phyloP scores from a whole-genome alignment of 2,888 invertebrate species.

The Oxycera nigricornis region DNA sequence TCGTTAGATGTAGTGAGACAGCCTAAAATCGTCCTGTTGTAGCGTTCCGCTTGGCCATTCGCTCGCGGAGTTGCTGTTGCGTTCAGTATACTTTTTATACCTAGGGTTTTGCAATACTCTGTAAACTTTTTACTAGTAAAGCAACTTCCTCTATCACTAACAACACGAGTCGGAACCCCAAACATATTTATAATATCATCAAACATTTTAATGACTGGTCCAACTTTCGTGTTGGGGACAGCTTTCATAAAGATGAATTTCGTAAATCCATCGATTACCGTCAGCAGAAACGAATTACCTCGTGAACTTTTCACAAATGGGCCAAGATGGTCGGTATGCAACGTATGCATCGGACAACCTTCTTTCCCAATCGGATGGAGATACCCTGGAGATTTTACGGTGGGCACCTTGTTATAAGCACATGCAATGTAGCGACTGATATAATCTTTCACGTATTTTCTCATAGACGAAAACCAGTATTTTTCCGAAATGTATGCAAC shows the following conservation, averaged over 20 bases:
- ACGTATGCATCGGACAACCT: constrained; percentile 39
- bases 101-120: not conserved
- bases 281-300: constrained; percentile 35
- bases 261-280: constrained; percentile 41
- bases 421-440: constrained; percentile 42
- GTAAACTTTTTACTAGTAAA: not conserved
- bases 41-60: not conserved
- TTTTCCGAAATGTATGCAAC: constrained; percentile 42
- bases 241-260: constrained; percentile 20
- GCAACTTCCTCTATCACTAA: not conserved
- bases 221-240: not conserved
- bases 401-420: constrained; percentile 30
- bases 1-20: not conserved
- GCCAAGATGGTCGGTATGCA: constrained; percentile 41
- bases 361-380: constrained; percentile 34
- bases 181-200: not conserved
- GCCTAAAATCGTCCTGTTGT: not conserved
- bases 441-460: constrained; percentile 33
- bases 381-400: constrained; percentile 29
- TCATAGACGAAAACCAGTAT: constrained; percentile 27
- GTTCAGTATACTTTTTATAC: not conserved
- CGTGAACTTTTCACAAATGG: constrained; percentile 19
- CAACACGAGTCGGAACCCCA: not conserved
- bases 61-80: not conserved
- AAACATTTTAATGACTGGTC: not conserved